Base-by-base conservation (phyloP, 2,888 invertebrate genomes). In the Tetanocera ferruginea region DNA sequence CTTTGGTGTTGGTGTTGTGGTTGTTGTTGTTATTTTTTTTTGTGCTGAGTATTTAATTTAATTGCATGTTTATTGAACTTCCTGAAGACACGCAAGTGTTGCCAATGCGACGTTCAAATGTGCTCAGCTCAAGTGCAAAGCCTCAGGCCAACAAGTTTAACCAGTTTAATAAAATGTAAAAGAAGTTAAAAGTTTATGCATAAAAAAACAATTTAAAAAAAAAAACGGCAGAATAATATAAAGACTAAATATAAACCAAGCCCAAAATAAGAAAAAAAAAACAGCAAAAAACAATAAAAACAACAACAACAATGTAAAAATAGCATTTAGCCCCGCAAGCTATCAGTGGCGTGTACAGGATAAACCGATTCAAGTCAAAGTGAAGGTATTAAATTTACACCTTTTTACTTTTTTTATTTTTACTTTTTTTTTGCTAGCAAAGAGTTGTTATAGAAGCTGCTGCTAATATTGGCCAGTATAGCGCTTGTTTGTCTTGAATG, bases 51-150 rank as follows among this genome's bases (percentile, higher is more conserved):
- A 43, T 37, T 37, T n/a, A 66, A 66, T 85, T 85, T 86, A 86
- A 85, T 85, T 85, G 85, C 85, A 86, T 85, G 86, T 85, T 85
- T 85, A 85, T 85, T 86, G 86, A 82, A 83, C 80, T 81, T 83
- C 80, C 84, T 81, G 83, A 14, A 19, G 57, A n/a, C 71, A 57
- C 34, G 57, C 55, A 71, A 71, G 71, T 57, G 34, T 71, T 57
- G 71, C 34, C 28, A 52, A 52, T 9, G 51, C 34, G 17, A n/a
- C 31, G 11, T 8, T 51, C 52, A 34, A 28, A 19, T 28, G 25
- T 25, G 23, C 19, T 55, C 55, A 28, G 25, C 28, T 60, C 60
- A 66, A 69, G 37, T 69, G 69, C 69, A 49, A 23, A 51, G 34
- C 9, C 62, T 14, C 17, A 34, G 34, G n/a, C 66, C 64, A 31